Evolutionary conservation across 2,888 invertebrate genomes (phyloP).

Genomic region (Hypselothyrea guttata): DNA sequence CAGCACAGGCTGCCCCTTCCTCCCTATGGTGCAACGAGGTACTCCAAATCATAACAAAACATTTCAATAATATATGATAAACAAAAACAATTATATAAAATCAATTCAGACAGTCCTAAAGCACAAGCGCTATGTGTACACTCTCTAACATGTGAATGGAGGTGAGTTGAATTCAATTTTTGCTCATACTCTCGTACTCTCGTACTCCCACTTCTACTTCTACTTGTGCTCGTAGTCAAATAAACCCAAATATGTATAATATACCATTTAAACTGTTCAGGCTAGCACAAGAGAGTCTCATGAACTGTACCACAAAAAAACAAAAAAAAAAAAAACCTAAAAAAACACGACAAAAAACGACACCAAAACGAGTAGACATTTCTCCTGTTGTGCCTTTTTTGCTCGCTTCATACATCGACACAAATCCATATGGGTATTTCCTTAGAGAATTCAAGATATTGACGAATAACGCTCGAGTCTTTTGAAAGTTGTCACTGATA

Average conservation of each 20-base stretch:
- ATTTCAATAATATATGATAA: constrained; percentile 62
- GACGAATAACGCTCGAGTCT: too few species aligned
- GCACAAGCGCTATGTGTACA: constrained; percentile 34
- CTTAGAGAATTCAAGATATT: too few species aligned
- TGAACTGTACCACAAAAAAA: too few species aligned
- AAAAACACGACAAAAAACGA: too few species aligned
- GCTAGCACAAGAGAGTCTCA: constrained; percentile 32
- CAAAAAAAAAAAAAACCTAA: too few species aligned
- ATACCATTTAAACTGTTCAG: constrained; percentile 33
- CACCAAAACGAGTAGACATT: constrained; percentile 4
- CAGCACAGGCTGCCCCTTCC: constrained; percentile 19
- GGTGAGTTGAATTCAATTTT: constrained; percentile 42
- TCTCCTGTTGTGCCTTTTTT: constrained; percentile 1
- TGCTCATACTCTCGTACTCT: constrained; percentile 23
- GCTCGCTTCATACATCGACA: background rate
- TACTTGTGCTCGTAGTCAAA: constrained; percentile 31
- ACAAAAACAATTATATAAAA: constrained; percentile 35
- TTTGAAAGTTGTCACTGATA: too few species aligned
- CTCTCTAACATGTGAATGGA: constrained; percentile 34
- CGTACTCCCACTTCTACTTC: constrained; percentile 30
- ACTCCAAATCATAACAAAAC: constrained; percentile 69
- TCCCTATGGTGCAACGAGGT: constrained; percentile 62
- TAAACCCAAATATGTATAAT: constrained; percentile 8
- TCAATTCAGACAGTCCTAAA: constrained; percentile 44
- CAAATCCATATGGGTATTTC: too few species aligned